phyloP scores from a whole-genome alignment of 2,113 vertebrate species.

The Glaucomys volans region DNA sequence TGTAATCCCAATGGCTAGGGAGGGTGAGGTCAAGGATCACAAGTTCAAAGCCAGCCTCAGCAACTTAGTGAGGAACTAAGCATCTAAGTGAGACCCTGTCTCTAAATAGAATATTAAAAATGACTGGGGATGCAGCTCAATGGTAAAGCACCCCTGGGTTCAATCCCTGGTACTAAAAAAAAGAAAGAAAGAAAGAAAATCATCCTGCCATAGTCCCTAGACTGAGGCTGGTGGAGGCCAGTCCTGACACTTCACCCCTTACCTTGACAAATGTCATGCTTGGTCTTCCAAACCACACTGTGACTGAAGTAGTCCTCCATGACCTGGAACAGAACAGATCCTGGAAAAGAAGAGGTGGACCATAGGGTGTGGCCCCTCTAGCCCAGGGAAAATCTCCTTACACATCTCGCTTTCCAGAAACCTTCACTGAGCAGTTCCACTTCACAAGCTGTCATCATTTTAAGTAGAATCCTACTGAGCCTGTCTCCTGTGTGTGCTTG shows the following conservation, averaged over 20 bases:
- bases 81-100: no score
- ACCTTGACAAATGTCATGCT: background rate
- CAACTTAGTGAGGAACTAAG: no score
- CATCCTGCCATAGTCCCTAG: background rate
- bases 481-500: background rate
- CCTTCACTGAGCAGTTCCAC: background rate
- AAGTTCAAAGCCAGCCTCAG: no score
- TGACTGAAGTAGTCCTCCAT: background rate
- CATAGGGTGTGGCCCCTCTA: background rate
- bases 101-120: no score
- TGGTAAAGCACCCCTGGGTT: no score
- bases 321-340: background rate
- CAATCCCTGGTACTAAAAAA: no score
- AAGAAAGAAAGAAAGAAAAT: no score
- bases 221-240: background rate
- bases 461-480: background rate
- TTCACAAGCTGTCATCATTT: background rate
- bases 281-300: background rate
- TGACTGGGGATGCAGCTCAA: no score
- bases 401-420: background rate
- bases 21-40: no score
- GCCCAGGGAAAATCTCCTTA: background rate
- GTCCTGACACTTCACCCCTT: background rate
- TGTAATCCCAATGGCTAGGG: no score
- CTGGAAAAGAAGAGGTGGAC: background rate